Percentiles rank a stretch among this genome's conserved stretches.
phyloP scores from a whole-genome alignment of 2,888 invertebrate genomes.

The Diaprepes abbreviatus region DNA sequence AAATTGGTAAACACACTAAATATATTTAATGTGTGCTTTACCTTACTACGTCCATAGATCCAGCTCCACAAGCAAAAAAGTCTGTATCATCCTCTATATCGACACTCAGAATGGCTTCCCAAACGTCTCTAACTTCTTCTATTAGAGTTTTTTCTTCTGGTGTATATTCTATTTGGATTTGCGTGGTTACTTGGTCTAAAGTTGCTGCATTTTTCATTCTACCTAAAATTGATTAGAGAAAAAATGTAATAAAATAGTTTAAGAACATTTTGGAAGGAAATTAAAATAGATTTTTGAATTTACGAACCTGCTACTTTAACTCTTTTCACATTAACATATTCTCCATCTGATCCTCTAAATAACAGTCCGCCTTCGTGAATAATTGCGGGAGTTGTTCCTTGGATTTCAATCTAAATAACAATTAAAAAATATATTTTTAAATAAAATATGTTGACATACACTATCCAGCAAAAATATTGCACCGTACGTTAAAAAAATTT shows the following conservation, averaged over 20 bases:
- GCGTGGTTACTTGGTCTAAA: conserved; percentile 77
- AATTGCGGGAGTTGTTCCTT: conserved; percentile 76
- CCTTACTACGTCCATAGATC: conserved; percentile 96
- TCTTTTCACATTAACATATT: conserved; percentile 72
- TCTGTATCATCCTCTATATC: conserved; percentile 85
- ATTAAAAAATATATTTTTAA: neutral
- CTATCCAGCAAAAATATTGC: too few species aligned
- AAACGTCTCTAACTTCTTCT: conserved; percentile 77
- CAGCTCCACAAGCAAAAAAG: conserved; percentile 95
- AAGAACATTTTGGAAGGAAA: too few species aligned
- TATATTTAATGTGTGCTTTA: too few species aligned
- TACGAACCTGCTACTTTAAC: conserved; percentile 62
- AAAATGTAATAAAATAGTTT: too few species aligned
- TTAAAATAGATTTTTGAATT: too few species aligned
- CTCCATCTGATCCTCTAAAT: conserved; percentile 85
- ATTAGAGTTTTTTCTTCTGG: conserved; percentile 81
- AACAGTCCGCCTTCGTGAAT: conserved; percentile 86
- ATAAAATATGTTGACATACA: too few species aligned
- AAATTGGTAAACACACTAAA: too few species aligned
- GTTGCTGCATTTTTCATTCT: conserved; percentile 87
- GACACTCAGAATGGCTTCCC: conserved; percentile 87
- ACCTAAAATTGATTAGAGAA: conserved; percentile 65
- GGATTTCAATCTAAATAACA: conserved; percentile 69
- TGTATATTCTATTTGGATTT: conserved; percentile 74
- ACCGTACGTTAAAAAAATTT: too few species aligned